phyloP scores from a whole-genome alignment of 2,888 invertebrate genomes.

The Scaptomyza reducta region DNA sequence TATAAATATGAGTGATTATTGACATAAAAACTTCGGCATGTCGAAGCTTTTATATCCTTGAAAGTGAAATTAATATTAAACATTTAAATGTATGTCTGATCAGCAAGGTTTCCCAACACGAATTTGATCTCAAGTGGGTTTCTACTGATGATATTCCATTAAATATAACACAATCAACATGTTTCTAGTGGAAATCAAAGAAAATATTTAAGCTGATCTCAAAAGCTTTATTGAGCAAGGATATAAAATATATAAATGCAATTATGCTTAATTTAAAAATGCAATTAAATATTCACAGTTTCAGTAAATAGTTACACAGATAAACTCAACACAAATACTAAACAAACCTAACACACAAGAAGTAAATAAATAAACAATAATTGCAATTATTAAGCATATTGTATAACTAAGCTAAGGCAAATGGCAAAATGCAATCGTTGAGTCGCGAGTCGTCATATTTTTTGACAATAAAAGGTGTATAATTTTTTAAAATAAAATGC shows the following conservation, averaged over 20 bases:
- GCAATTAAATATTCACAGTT: conserved; percentile 2
- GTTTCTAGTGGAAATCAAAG: conserved; percentile 1
- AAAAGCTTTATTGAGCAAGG: conserved; percentile 20
- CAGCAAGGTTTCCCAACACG: conserved; percentile 26
- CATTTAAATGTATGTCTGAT: conserved; percentile 4
- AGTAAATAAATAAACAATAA: conserved; percentile 15
- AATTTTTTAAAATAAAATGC: conserved; percentile 41
- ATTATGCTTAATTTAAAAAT: neutral
- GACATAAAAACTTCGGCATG: conserved; percentile 26
- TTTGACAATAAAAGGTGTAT: conserved; percentile 69
- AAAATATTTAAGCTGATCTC: neutral
- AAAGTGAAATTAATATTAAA: neutral
- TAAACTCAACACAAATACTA: no score
- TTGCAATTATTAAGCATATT: conserved; percentile 38
- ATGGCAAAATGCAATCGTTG: conserved; percentile 56
- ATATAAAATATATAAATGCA: conserved; percentile 27
- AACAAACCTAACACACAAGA: neutral
- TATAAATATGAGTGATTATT: conserved; percentile 4
- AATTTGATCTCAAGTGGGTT: conserved; percentile 38
- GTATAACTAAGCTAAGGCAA: conserved; percentile 40
- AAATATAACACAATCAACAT: neutral
- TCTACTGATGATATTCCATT: conserved; percentile 10
- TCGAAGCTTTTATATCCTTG: conserved; percentile 37
- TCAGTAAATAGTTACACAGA: neutral
- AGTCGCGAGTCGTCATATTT: conserved; percentile 70